These are phyloP conservation scores for Gonioctena quinquepunctata DNA, from an alignment of 1,140 invertebrate genomes.

Conservation along the genomic window DNA sequence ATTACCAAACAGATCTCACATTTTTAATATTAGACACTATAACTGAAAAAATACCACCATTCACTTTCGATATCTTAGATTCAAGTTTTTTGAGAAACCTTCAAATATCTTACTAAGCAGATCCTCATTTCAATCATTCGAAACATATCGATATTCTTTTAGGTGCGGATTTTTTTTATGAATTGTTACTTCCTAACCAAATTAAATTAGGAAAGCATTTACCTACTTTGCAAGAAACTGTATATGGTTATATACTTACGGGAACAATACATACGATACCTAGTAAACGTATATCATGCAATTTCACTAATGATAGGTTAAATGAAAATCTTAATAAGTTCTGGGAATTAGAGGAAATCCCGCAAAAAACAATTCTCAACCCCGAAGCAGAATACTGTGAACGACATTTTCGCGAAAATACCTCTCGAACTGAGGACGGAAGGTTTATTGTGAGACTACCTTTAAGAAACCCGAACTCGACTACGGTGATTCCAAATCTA, in stretches of 20 bases:
- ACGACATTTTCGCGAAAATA: conserved; percentile 35
- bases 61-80: neutral
- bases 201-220: conserved; percentile 33
- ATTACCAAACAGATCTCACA: neutral
- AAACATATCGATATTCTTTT: too few species aligned
- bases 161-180: too few species aligned
- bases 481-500: conserved; percentile 30
- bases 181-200: too few species aligned
- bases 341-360: conserved; percentile 44
- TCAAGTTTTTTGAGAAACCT: neutral
- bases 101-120: conserved; percentile 21
- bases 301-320: too few species aligned
- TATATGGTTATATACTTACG: conserved; percentile 46
- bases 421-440: conserved; percentile 30
- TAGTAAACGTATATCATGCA: too few species aligned
- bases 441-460: conserved; percentile 39
- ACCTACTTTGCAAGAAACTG: conserved; percentile 47
- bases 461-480: conserved; percentile 27
- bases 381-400: conserved; percentile 42
- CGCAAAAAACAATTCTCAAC: conserved; percentile 11
- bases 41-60: conserved; percentile 24
- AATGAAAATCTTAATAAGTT: too few species aligned
- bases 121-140: conserved; percentile 35
- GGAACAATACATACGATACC: neutral
- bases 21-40: conserved; percentile 14